Evolutionary conservation across 2,113 vertebrate genomes (phyloP).

Genomic region (Nibea coibor): DNA sequence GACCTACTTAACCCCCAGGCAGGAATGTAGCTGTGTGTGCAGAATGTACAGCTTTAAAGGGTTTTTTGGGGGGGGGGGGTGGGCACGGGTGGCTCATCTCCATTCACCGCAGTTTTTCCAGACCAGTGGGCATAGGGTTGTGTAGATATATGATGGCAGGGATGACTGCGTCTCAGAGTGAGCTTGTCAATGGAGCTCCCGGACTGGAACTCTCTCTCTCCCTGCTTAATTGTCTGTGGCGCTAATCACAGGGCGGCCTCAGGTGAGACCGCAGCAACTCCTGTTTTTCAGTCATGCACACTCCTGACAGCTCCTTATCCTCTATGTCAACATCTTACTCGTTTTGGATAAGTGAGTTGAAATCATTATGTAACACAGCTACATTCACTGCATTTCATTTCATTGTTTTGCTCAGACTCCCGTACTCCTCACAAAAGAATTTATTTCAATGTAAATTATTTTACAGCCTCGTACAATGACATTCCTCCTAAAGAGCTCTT

Average conservation of each 20-base stretch:
- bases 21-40: conserved; percentile 80
- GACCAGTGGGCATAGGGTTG: conserved; percentile 64
- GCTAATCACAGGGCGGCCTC: conserved; percentile 46
- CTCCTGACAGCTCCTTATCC: neutral
- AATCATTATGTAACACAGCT: neutral
- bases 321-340: neutral
- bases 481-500: conserved; percentile 61
- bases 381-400: conserved; percentile 55
- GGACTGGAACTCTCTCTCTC: conserved; percentile 54
- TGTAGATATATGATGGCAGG: conserved; percentile 68
- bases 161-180: conserved; percentile 63
- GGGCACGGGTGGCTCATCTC: conserved; percentile 63
- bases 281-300: conserved; percentile 24
- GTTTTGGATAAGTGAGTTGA: neutral
- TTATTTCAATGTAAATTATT: conserved; percentile 69
- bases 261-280: conserved; percentile 40
- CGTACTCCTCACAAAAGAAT: conserved; percentile 39
- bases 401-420: conserved; percentile 39
- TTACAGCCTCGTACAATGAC: conserved; percentile 56
- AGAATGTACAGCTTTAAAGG: conserved; percentile 74
- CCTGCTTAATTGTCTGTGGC: conserved; percentile 49
- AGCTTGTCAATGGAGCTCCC: conserved; percentile 43
- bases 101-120: conserved; percentile 79
- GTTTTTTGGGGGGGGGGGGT: conserved; percentile 48
- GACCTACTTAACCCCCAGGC: conserved; percentile 71